These are phyloP conservation scores for Sternarchorhynchus goeldii DNA, from an alignment of 2,797 vertebrate species.

Conservation along the genomic window DNA sequence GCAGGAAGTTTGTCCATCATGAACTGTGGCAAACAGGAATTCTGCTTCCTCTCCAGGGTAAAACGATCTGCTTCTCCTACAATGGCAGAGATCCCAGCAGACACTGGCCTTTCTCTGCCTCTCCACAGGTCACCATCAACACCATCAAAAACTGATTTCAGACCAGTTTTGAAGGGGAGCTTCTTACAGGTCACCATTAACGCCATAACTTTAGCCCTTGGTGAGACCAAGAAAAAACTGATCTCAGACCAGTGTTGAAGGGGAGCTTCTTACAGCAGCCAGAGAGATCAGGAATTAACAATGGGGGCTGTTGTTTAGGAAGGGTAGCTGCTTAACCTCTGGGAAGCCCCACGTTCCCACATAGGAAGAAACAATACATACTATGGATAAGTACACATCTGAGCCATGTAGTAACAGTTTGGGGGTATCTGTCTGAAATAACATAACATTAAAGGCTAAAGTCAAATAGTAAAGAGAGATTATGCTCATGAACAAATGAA, in stretches of 20 bases:
- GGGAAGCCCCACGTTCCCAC: constrained; percentile 44
- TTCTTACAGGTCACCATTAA: background rate
- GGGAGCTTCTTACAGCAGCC: constrained; percentile 29
- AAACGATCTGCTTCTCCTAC: constrained; percentile 62
- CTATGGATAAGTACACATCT: constrained; percentile 55
- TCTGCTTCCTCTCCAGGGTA: constrained; percentile 70
- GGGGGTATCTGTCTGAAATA: constrained; percentile 7
- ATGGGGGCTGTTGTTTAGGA: constrained; percentile 70
- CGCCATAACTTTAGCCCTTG: background rate
- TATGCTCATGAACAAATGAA: too few relatives aligned
- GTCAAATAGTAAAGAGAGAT: background rate
- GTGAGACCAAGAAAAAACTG: background rate
- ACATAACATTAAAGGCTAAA: background rate
- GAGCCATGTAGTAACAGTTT: constrained; percentile 58
- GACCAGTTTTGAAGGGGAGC: constrained; percentile 44
- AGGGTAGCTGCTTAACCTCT: constrained; percentile 59
- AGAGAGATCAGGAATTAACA: constrained; percentile 63
- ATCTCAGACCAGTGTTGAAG: constrained; percentile 56
- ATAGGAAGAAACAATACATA: constrained; percentile 34
- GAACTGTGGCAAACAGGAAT: constrained; percentile 69
- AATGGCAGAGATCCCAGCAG: constrained; percentile 14
- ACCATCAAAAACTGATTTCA: constrained; percentile 49
- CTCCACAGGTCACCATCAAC: background rate
- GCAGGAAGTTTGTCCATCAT: constrained; percentile 67
- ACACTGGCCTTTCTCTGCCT: constrained; percentile 20